Evolutionary conservation across 2,888 invertebrate species (phyloP), one percentile per base, ranked within the genome.

Genomic region (Cosmia pyralina): DNA sequence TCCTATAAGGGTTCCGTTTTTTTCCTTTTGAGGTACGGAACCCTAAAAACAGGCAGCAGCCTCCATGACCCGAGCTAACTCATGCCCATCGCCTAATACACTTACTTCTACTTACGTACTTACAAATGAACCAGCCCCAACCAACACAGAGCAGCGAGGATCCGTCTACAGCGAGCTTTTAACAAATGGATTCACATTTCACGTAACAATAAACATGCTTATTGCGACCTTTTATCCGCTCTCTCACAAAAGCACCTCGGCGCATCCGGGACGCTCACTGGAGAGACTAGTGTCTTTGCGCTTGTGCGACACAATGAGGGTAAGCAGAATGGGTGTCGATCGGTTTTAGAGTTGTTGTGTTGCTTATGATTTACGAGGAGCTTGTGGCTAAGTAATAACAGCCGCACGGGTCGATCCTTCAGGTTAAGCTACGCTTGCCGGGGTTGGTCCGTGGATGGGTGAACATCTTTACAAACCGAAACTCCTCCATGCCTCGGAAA

Each of bases 161-260:
- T 52, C 17, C 38, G 44, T 28, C 34, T 17, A 46, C 69, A 67
- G 71, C 44, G 79, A 63, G 72, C 76, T 73, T 75, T 77, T 85
- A 81, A 83, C 71, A 83, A 85, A 83, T 79, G 82, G 72, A 77
- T 79, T 75, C 73, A 80, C 77, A 79, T 86, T 87, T 82, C 79
- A 78, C 77, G 78, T 74, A 74, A 82, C 86, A 78, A 80, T 85
- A 83, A 85, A 83, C 78, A 87, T 85, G 85, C 84, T 79, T 85
- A 87, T 83, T 87, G 79, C 66, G 70, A 70, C 79, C 77, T 86
- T 81, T 87, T 76, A 77, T 81, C 71, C 67, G 73, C 10, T 74
- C 63, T 64, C 65, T 62, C 70, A 86, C 85, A 82, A 82, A 81
- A 83, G 77, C 64, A 22, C 57, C 67, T 74, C 59, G 64, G n/a